Base-by-base conservation (phyloP, 2,888 invertebrate species). In the Amiota minor region DNA sequence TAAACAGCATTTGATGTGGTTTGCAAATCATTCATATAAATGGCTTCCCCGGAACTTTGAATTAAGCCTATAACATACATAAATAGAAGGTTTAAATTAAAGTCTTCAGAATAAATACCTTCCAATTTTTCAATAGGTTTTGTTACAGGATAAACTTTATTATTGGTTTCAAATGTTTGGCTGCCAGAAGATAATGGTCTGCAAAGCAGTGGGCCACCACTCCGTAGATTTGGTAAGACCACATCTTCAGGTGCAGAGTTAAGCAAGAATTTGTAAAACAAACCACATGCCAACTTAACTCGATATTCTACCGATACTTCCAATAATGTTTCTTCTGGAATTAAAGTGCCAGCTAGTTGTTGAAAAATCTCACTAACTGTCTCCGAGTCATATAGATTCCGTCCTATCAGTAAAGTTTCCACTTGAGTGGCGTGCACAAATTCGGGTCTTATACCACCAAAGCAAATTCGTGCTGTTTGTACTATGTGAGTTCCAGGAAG, bases 231-330 rank as follows among this genome's bases (percentile, higher is more conserved):
- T 1, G 90, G 79, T 67, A 91, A 90, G 0, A 93, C 79, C 80
- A 89, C 90, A 4, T 91, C 90, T 2, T 86, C 81, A 0, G 93
- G 93, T 50, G 92, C 91, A 18, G 93, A 87, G 67, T 90, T 90
- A 35, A 94, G 82, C 50, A 93, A 83, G 76, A 90, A 92, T 92
- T 95, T 96, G 87, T 96, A 96, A 84, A 96, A 93, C 18, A 96
- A 89, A n/a, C 93, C 92, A 74, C 94, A 90, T 0, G 96, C 94
- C 2, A 96, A 90, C 10, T 90, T 90, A 83, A 92, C 93, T 49
- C 95, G 92, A 83, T 93, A 95, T 64, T 90, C 90, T 0, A 94
- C 92, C 0, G 93, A 92, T 0, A 94, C 92, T 82, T 95, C 94
- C 0, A 94, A 93, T 0, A 92, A 91, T 16, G 91, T 87, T 9